Evolutionary conservation across 2,797 vertebrate species (phyloP).

Genomic region (Oreortyx pictus): DNA sequence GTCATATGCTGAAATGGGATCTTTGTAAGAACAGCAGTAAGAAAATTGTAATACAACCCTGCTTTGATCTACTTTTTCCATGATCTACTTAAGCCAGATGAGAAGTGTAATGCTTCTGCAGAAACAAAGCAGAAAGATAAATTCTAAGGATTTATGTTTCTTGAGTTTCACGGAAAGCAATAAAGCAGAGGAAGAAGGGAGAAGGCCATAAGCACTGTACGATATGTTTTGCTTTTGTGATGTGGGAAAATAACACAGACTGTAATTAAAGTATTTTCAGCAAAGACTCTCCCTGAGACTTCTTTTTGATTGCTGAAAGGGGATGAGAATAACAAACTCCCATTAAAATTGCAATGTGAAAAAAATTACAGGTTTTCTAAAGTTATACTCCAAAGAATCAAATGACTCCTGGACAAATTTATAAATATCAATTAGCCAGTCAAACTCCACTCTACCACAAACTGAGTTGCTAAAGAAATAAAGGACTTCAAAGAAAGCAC

Average conservation of each 20-base stretch:
- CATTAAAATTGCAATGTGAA: not conserved
- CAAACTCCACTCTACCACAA: not conserved
- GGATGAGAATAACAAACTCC: not conserved
- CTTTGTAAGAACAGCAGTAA: not conserved
- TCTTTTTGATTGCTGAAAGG: not conserved
- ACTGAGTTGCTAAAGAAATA: not conserved
- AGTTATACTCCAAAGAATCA: not conserved
- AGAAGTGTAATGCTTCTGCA: not conserved
- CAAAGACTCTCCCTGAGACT: not conserved
- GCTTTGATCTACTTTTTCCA: not conserved
- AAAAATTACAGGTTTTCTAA: not conserved
- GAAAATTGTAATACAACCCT: not conserved
- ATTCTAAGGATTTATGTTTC: not conserved
- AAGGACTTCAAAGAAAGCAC: not conserved
- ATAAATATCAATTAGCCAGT: not conserved
- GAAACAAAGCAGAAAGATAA: conserved; percentile 11
- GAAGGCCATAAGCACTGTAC: not conserved
- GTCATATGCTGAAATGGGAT: not conserved
- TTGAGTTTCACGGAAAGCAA: not conserved
- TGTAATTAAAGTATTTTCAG: conserved; percentile 7
- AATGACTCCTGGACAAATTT: not conserved
- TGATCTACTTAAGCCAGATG: not conserved
- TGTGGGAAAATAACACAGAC: not conserved
- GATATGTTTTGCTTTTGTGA: not conserved
- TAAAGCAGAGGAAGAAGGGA: conserved; percentile 6